Percentiles rank a stretch among this genome's conserved stretches.
phyloP scores from a whole-genome alignment of 2,888 invertebrate species.

The Andricus curvator region DNA sequence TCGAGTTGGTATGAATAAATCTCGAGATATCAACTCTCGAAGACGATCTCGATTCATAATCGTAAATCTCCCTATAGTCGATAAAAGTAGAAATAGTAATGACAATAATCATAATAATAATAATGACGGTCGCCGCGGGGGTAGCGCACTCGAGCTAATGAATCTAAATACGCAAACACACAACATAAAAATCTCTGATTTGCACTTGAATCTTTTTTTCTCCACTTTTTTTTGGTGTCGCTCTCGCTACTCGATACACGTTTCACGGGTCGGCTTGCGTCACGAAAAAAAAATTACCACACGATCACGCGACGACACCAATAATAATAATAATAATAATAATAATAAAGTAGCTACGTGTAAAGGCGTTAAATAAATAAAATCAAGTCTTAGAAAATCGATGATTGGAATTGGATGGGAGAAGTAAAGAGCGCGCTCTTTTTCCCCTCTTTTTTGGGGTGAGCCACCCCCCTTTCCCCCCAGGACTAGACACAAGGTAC shows the following conservation, averaged over 20 bases:
- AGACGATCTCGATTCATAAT: conserved; percentile 22
- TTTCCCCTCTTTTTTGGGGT: conserved; percentile 19
- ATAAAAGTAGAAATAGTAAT: conserved; percentile 37
- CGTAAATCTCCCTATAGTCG: conserved; percentile 29
- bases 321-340: conserved; percentile 56
- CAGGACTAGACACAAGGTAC: conserved; percentile 77
- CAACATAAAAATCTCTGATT: conserved; percentile 39
- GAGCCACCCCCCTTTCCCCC: conserved; percentile 52
- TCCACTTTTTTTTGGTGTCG: conserved; percentile 36
- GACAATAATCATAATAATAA: conserved; percentile 23
- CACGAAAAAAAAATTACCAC: conserved; percentile 48
- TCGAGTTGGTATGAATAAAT: conserved; percentile 36
- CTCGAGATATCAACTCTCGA: conserved; percentile 28
- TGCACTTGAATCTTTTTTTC: conserved; percentile 39
- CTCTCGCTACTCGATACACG: conserved; percentile 32
- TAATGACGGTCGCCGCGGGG: conserved; percentile 35
- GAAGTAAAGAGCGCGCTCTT: conserved; percentile 20
- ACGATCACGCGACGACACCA: conserved; percentile 59
- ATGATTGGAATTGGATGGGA: conserved; percentile 38
- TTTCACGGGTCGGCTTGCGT: conserved; percentile 32
- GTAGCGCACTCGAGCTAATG: conserved; percentile 30
- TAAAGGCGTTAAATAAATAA: conserved; percentile 54
- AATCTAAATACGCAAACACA: conserved; percentile 38
- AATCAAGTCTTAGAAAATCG: conserved; percentile 41
- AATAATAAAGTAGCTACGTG: conserved; percentile 54